Evolutionary conservation across 1,140 invertebrate species (phyloP), one percentile per base, ranked within the genome.

Genomic region (Bombus pyrosoma): DNA sequence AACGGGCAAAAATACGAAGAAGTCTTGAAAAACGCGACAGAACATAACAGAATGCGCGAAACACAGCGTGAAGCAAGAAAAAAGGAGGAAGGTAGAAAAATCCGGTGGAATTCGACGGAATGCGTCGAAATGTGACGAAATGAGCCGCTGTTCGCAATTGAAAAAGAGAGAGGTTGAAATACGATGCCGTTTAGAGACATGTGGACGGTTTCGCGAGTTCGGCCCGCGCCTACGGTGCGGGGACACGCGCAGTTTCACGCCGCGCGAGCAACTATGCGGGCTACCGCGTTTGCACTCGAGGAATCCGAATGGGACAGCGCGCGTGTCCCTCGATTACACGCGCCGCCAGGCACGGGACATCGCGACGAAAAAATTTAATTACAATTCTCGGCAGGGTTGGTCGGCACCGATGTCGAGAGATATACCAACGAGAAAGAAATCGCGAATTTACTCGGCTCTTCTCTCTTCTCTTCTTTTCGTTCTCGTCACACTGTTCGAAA

Each of bases 281-380:
- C 75, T 39, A 43, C 59, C 68, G 81, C 87, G 81, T 88, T 64
- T 88, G 90, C 90, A 81, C 83, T 69, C 73, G 86, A 89, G 90
- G 90, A 91, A 91, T 91, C 75, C 86, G 77, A 84, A 89, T 85
- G 75, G 85, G 78, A 64, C 64, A 57, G 43, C 34, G 69, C 86
- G 84, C 76, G 87, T 90, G 83, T 86, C 86, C 89, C 83, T 57
- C 86, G 83, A 90, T 90, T 90, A 90, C 89, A 81, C 89, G 87
- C 83, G 86, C 81, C 77, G 74, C 34, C 83, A 76, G 69, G 28
- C 89, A 71, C 39, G 88, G 86, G 82, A 82, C 84, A 77, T 69
- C 72, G 81, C 87, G 78, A 81, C 83, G 83, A 90, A 89, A 89
- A 89, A 89, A 89, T 88, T 85, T 89, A 89, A 89, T 89, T 89